Evolutionary conservation across 1,140 invertebrate genomes (phyloP).

Genomic region (Drosophila willistoni): DNA sequence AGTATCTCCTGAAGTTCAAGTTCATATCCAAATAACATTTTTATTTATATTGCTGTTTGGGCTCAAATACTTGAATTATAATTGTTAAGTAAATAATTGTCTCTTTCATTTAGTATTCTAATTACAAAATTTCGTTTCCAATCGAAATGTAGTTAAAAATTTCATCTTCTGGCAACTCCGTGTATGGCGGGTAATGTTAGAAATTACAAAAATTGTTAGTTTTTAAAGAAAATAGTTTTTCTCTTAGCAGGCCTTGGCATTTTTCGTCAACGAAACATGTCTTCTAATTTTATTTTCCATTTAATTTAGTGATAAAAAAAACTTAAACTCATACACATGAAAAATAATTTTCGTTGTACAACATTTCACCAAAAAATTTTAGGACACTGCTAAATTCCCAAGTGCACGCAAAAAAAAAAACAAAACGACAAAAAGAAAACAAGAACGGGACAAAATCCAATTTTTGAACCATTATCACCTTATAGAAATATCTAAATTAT

Average conservation of each 20-base stretch:
- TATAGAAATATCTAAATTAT: neutral
- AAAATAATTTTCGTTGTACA: conserved; percentile 24
- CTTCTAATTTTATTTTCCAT: neutral
- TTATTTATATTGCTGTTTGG: too few species aligned
- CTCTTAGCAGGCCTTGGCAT: neutral
- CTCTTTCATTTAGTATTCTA: too few species aligned
- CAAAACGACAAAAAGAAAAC: neutral
- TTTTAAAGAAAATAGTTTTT: neutral
- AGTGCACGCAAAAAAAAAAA: conserved; percentile 24
- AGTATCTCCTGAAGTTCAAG: too few species aligned
- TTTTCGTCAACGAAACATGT: neutral
- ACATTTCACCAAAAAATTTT: conserved; percentile 30
- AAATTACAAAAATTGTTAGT: neutral
- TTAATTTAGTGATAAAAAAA: conserved; percentile 15
- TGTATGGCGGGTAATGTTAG: neutral
- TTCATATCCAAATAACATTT: too few species aligned
- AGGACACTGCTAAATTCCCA: conserved; percentile 37
- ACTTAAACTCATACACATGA: conserved; percentile 29
- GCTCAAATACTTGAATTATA: too few species aligned
- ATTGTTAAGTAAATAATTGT: too few species aligned
- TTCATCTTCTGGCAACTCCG: neutral
- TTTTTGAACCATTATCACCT: neutral
- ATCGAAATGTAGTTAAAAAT: too few species aligned
- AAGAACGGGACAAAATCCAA: neutral
- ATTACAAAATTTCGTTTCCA: too few species aligned